A percentile compares a stretch with the other conserved stretches of the same genome.
Evolutionary conservation across 2,797 vertebrate genomes (phyloP).

Genomic region (Chelidonichthys spinosus): DNA sequence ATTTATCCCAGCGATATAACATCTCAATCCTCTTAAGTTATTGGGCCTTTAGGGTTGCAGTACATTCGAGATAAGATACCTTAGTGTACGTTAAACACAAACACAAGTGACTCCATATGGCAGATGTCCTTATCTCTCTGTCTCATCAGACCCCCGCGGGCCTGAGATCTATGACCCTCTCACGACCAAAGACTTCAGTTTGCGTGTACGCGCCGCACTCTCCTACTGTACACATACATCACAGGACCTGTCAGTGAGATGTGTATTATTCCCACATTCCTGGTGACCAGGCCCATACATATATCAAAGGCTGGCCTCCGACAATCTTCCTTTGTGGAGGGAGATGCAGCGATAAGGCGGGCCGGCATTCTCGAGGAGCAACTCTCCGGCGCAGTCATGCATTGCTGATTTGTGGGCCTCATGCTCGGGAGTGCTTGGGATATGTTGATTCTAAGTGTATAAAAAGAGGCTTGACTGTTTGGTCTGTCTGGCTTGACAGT

Average conservation of each 20-base stretch:
- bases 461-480: conserved; percentile 57
- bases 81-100: conserved; percentile 60
- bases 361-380: conserved; percentile 71
- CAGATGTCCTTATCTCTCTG: conserved; percentile 53
- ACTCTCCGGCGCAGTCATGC: conserved; percentile 76
- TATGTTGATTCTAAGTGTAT: conserved; percentile 61
- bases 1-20: conserved; percentile 37
- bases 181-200: conserved; percentile 39
- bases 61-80: conserved; percentile 49
- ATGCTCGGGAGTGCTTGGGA: conserved; percentile 56
- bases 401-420: conserved; percentile 75
- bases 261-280: conserved; percentile 82
- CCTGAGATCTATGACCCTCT: conserved; percentile 50
- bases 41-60: conserved; percentile 19
- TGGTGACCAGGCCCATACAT: conserved; percentile 73
- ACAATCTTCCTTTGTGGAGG: conserved; percentile 75
- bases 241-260: conserved; percentile 68
- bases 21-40: conserved; percentile 32
- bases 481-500: conserved; percentile 15
- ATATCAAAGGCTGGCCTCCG: conserved; percentile 78
- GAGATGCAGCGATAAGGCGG: conserved; percentile 76
- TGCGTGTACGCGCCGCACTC: conserved; percentile 25
- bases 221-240: conserved; percentile 67
- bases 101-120: conserved; percentile 55
- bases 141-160: conserved; percentile 37